Base-by-base conservation (phyloP, 2,888 invertebrate genomes). In the Metopia argyrocephala region DNA sequence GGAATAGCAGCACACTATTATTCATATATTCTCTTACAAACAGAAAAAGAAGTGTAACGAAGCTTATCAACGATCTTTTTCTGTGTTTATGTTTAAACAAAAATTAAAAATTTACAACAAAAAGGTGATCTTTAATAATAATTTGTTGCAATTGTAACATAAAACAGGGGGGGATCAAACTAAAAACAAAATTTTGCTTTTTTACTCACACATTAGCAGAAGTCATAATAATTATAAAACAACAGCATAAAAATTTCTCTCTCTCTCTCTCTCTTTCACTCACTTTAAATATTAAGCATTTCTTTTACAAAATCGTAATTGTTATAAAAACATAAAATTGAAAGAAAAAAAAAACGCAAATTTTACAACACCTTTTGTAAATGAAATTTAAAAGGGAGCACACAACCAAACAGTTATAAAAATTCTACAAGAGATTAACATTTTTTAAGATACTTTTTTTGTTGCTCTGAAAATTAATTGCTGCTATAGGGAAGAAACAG, bases 71-170 rank as follows among this genome's bases (percentile, higher is more conserved):
- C 45, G 54, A 54, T 31, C 1, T 31, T 31, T 12, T 9, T 31
- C 2, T 12, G 7, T 7, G 9, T 31, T 7, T 5, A 5, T 27
- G 21, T 31, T 31, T 31, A 1, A n/a, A n/a, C n/a, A n/a, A n/a
- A n/a, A n/a, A 2, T 31, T 15, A 12, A 38, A 38, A 12, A 12
- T 38, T 0, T 3, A 38, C 38, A 38, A 38, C 6, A 38, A 65
- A 69, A 78, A 70, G 74, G 74, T 81, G 81, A 81, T 81, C 81
- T 78, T 81, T 75, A 61, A 62, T 20, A 25, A 78, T 81, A 81
- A 78, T 78, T 78, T 81, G 81, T 81, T 81, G 81, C 81, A 81
- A 59, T 68, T 73, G 64, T 59, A 28, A 27, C 59, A 46, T 5
- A 38, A 1, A 38, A 15, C 3, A 31, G 31, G 2, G 12, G 38